Percentiles rank a stretch among this genome's conserved stretches.
Conservation (phyloP, 92 coral and sea anemone genomes). For the Montipora capitata region DNA sequence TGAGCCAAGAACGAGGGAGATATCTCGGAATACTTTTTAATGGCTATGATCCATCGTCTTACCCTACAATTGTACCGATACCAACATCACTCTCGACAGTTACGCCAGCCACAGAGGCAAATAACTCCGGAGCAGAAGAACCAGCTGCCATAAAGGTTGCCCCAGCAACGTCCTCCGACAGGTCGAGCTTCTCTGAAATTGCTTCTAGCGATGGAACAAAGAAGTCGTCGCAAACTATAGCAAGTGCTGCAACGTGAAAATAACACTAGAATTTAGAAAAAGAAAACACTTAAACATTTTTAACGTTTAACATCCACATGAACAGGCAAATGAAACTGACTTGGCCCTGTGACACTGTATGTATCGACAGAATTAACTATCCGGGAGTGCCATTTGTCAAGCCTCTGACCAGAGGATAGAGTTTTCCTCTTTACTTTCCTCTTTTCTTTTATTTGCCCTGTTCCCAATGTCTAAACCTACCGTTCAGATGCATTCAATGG, state of each 20-base stretch:
- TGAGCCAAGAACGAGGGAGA: too few species aligned
- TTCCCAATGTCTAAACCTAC: too few species aligned
- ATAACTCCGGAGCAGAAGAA: conserved; percentile 98
- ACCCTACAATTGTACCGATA: conserved; percentile 99
- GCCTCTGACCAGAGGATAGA: too few species aligned
- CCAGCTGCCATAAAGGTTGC: conserved; percentile 99
- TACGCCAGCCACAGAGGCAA: conserved; percentile 99
- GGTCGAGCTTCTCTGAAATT: conserved; percentile 95
- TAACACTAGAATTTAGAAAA: background rate
- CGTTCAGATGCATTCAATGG: too few species aligned
- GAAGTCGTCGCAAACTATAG: conserved; percentile 98
- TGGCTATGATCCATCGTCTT: conserved; percentile 19
- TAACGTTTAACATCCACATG: too few species aligned
- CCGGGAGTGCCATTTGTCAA: too few species aligned
- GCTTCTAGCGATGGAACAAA: conserved; percentile 99
- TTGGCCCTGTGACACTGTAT: too few species aligned
- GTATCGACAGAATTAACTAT: too few species aligned
- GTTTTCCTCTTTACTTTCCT: too few species aligned
- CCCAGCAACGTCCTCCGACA: conserved; percentile 99
- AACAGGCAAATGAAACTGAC: too few species aligned
- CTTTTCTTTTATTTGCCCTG: too few species aligned
- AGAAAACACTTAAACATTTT: too few species aligned
- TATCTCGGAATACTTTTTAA: background rate
- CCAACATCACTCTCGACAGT: conserved; percentile 97
- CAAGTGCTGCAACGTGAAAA: conserved; percentile 77